A percentile compares a stretch with the other conserved stretches of the same genome.
Conservation (phyloP, 2,797 vertebrate species). For the Coilia nasus region DNA sequence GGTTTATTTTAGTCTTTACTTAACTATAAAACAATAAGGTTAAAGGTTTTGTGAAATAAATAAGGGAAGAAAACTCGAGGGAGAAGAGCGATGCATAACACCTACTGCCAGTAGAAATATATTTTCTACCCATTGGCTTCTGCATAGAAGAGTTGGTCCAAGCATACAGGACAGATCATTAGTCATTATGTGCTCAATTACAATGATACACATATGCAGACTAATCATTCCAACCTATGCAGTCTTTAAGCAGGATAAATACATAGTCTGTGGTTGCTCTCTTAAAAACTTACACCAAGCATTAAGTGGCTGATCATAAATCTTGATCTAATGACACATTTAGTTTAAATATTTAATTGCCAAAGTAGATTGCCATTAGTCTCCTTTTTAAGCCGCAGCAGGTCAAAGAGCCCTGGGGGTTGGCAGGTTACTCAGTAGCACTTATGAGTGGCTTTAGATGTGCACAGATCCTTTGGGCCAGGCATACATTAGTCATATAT, state of each 20-base stretch:
- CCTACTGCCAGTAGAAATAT: not conserved
- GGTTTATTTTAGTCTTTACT: no score
- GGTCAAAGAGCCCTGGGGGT: constrained; percentile 49
- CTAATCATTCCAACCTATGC: not conserved
- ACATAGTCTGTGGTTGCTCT: not conserved
- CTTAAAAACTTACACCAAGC: not conserved
- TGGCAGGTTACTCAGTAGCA: constrained; percentile 48
- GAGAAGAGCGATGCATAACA: not conserved
- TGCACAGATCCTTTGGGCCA: constrained; percentile 56
- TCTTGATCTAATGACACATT: constrained; percentile 50
- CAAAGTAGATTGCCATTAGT: constrained; percentile 48
- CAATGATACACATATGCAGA: not conserved
- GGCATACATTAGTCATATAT: constrained; percentile 26
- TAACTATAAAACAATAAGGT: not conserved
- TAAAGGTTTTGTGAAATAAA: not conserved
- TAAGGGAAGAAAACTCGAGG: not conserved
- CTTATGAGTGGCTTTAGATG: constrained; percentile 50
- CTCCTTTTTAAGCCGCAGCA: constrained; percentile 50
- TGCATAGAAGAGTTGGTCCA: not conserved
- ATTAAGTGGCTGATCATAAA: not conserved
- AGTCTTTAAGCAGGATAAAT: not conserved
- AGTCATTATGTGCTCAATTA: not conserved
- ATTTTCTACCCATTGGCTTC: not conserved
- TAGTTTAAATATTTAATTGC: constrained; percentile 57
- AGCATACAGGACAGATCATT: not conserved